These are phyloP conservation scores for Lutjanus argentimaculatus DNA, from an alignment of 2,797 vertebrate species.

Conservation along the genomic window DNA sequence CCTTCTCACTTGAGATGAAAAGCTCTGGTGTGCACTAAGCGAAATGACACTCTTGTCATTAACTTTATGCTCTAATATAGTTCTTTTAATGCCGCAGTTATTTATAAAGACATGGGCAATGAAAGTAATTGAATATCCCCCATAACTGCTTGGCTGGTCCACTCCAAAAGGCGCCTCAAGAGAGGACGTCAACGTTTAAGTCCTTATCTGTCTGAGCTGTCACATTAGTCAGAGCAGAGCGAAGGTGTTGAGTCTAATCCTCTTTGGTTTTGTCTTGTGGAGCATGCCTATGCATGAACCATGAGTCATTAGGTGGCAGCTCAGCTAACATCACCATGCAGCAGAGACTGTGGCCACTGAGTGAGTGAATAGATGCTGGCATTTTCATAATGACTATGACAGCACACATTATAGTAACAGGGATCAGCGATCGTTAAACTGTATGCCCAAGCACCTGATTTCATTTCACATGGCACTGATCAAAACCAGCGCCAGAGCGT, in stretches of 20 bases:
- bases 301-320: constrained; percentile 71
- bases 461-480: constrained; percentile 62
- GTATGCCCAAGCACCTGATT: constrained; percentile 50
- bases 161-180: constrained; percentile 15
- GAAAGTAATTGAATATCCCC: constrained; percentile 38
- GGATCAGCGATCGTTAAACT: constrained; percentile 60
- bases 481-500: constrained; percentile 31
- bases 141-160: constrained; percentile 42
- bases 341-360: constrained; percentile 44
- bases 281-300: constrained; percentile 66
- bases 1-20: constrained; percentile 45
- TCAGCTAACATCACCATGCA: constrained; percentile 53
- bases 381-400: constrained; percentile 76
- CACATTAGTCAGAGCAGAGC: constrained; percentile 61
- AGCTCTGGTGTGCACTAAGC: constrained; percentile 25
- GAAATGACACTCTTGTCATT: constrained; percentile 55
- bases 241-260: constrained; percentile 61
- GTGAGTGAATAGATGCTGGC: constrained; percentile 70
- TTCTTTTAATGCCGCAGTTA: constrained; percentile 49
- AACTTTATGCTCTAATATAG: constrained; percentile 51
- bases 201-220: constrained; percentile 64
- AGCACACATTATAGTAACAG: constrained; percentile 65
- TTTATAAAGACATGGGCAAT: constrained; percentile 40
- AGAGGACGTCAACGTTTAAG: constrained; percentile 57
- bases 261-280: constrained; percentile 49